These are phyloP conservation scores for Achatina immaculata DNA, from an alignment of 1,140 invertebrate genomes.

Conservation along the genomic window DNA sequence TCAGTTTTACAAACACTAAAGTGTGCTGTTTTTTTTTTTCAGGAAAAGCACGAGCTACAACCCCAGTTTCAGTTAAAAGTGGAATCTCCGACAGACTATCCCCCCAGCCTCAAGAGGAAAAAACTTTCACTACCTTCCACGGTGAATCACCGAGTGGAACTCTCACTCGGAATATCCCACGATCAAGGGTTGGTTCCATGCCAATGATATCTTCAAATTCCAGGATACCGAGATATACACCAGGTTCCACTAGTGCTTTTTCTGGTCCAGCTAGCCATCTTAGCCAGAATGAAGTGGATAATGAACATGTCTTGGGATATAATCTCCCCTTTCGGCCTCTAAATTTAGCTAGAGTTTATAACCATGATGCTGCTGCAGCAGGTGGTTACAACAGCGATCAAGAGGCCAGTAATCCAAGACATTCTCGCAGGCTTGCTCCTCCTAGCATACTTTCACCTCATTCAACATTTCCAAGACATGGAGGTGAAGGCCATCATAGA, in stretches of 20 bases:
- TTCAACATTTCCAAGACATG: background rate
- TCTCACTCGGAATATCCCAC: slow-evolving; percentile 6
- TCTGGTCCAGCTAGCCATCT: background rate
- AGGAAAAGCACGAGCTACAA: slow-evolving; percentile 28
- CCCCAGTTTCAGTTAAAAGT: slow-evolving; percentile 31
- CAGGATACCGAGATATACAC: background rate
- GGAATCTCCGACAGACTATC: slow-evolving; percentile 32
- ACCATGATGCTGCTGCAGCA: background rate
- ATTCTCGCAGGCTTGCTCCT: background rate
- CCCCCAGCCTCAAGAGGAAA: slow-evolving; percentile 36
- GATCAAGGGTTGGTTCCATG: background rate
- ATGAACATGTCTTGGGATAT: background rate
- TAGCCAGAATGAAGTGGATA: background rate
- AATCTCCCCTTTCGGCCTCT: background rate
- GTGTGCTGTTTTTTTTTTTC: slow-evolving; percentile 1
- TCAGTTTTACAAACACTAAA: no score
- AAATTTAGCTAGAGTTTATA: background rate
- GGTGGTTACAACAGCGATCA: background rate
- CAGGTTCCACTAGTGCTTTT: background rate
- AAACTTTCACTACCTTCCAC: slow-evolving; percentile 40
- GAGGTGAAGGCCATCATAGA: background rate
- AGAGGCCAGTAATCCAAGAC: background rate
- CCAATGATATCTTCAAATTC: background rate
- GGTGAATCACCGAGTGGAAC: slow-evolving; percentile 45
- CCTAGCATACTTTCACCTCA: background rate